These are phyloP conservation scores for Syrmaticus mikado DNA, from an alignment of 2,113 vertebrate species.

Conservation along the genomic window DNA sequence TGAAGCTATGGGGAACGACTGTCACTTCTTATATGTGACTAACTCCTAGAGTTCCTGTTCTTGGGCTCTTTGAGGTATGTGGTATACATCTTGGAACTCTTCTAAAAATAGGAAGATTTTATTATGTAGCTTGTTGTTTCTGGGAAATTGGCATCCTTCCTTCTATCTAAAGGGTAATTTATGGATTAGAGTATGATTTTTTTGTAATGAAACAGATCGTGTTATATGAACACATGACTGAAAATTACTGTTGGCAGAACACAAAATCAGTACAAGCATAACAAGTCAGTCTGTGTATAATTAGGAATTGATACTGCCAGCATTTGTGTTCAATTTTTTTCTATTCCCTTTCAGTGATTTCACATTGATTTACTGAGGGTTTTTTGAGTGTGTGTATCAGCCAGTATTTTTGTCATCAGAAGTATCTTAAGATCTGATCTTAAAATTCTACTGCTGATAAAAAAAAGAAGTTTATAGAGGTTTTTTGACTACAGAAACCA, in stretches of 20 bases:
- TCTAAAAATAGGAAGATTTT: neutral
- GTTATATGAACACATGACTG: neutral
- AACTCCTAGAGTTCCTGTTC: neutral
- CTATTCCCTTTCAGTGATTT: constrained; percentile 26
- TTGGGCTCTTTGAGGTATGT: neutral
- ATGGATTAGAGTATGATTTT: neutral
- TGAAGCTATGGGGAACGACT: neutral
- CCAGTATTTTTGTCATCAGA: neutral
- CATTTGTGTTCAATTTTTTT: neutral
- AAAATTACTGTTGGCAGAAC: neutral
- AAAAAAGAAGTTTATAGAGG: neutral
- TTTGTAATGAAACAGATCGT: neutral
- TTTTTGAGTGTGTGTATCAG: neutral
- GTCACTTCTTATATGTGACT: neutral
- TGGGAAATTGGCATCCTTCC: neutral
- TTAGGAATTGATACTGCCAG: neutral
- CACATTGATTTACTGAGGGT: neutral
- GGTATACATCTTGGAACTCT: neutral
- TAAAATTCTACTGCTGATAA: too few relatives aligned
- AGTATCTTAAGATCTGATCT: neutral
- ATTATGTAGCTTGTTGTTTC: neutral
- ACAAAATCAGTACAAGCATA: neutral
- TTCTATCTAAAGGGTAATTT: neutral
- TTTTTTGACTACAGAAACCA: constrained; percentile 2
- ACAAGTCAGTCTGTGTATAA: neutral